Evolutionary conservation across 2,113 vertebrate species (phyloP).

Genomic region (Lanius ludovicianus): DNA sequence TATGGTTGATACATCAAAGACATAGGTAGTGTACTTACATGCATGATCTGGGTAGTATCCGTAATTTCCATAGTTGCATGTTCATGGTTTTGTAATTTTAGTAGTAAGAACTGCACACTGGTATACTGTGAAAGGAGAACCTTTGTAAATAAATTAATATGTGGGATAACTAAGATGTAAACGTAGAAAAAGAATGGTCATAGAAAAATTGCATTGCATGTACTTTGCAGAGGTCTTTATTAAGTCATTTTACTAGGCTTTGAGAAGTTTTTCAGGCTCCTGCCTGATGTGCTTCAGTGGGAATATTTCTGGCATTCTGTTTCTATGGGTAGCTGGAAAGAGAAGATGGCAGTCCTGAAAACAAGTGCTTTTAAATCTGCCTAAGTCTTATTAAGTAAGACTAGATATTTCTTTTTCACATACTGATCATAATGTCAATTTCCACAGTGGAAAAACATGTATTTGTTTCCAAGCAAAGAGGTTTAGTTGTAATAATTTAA

Average conservation of each 20-base stretch:
- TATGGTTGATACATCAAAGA: neutral
- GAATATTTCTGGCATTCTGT: neutral
- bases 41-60: neutral
- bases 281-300: neutral
- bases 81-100: neutral
- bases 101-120: neutral
- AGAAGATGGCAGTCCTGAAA: neutral
- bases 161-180: neutral
- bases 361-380: neutral
- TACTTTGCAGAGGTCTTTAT: neutral
- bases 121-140: neutral
- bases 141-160: neutral
- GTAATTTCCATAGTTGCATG: rapidly evolving
- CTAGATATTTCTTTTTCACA: neutral
- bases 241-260: neutral
- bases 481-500: neutral
- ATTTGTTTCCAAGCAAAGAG: neutral
- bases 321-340: neutral
- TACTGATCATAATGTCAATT: neutral
- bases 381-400: neutral
- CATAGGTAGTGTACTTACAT: neutral
- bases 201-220: neutral
- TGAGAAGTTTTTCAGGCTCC: neutral
- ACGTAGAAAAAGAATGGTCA: neutral
- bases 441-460: neutral